Percentiles rank a stretch among this genome's conserved stretches.
phyloP scores from a whole-genome alignment of 2,797 vertebrate genomes.

The Rhodeus uyekii region DNA sequence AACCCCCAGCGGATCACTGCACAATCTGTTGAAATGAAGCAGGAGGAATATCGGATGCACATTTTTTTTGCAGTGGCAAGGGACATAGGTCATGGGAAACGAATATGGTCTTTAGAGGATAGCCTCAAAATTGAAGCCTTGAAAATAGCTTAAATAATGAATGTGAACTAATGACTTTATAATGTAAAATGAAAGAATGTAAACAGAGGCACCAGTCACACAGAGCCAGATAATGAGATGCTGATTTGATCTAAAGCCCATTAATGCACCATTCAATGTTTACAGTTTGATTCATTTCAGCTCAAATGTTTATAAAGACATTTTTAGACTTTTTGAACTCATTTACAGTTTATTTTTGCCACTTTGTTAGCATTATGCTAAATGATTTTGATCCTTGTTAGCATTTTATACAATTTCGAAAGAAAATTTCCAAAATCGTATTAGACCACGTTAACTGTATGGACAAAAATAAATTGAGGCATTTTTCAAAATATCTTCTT shows the following conservation, averaged over 20 bases:
- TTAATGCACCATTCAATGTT: background rate
- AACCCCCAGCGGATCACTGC: background rate
- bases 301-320: slow-evolving; percentile 18
- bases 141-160: slow-evolving; percentile 35
- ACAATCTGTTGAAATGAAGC: background rate
- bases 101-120: slow-evolving; percentile 42
- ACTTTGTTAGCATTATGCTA: background rate
- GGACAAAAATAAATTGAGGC: too few species aligned
- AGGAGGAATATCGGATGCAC: slow-evolving; percentile 31
- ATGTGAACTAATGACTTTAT: slow-evolving; percentile 7
- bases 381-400: background rate
- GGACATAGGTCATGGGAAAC: slow-evolving; percentile 54
- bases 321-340: background rate
- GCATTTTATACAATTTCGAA: background rate
- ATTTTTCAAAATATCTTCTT: background rate
- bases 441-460: too few species aligned
- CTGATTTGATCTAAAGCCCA: slow-evolving; percentile 19
- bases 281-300: background rate
- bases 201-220: slow-evolving; percentile 46
- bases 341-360: background rate
- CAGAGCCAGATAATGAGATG: slow-evolving; percentile 20
- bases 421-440: background rate
- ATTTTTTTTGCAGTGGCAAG: slow-evolving; percentile 32
- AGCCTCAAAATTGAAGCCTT: slow-evolving; percentile 14
- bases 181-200: slow-evolving; percentile 34